Evolutionary conservation across 2,888 invertebrate species (phyloP), one percentile per base, ranked within the genome.

Genomic region (Tetramorium bicarinatum): DNA sequence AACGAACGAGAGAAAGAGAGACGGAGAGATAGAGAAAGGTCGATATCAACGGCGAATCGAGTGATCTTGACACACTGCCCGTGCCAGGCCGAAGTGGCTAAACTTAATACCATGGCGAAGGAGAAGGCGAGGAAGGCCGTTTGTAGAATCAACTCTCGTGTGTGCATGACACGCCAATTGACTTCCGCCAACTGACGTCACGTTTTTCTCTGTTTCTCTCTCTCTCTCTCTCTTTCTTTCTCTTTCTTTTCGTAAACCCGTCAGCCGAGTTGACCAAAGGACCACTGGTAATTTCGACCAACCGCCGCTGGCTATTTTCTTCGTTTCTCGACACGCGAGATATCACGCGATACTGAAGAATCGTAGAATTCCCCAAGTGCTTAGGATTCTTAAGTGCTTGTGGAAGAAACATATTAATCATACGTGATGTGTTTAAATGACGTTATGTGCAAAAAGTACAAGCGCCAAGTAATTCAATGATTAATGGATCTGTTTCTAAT

Each of bases 11-110:
- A 84, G 77, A 83, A 71, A 87, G 84, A 76, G 29, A 84, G 76
- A 87, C 84, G 86, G 84, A 75, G 29, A 84, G 76, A 56, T 81
- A 77, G 25, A 84, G 83, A 64, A 85, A 80, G 82, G 56, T 66
- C 88, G 87, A 87, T 87, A 71, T 83, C 83, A 85, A 80, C 69
- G 44, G 67, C 72, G 82, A 90, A 91, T 91, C 90, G 87, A 92
- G 91, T 91, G 93, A 93, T 93, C 93, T 93, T 93, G 93, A 93
- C 92, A 93, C 89, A 93, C 92, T 93, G 92, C 83, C 92, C 89
- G 87, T 89, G 90, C 90, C 90, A 92, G 88, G 82, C 85, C 88
- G 87, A 88, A 87, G 88, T 87, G 88, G 88, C 90, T 88, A 88
- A 88, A 90, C 87, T 92, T 91, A 92, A 92, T 90, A 87, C 79